Base-by-base conservation (phyloP, 2,113 vertebrate genomes). In the Deroptyus accipitrinus region DNA sequence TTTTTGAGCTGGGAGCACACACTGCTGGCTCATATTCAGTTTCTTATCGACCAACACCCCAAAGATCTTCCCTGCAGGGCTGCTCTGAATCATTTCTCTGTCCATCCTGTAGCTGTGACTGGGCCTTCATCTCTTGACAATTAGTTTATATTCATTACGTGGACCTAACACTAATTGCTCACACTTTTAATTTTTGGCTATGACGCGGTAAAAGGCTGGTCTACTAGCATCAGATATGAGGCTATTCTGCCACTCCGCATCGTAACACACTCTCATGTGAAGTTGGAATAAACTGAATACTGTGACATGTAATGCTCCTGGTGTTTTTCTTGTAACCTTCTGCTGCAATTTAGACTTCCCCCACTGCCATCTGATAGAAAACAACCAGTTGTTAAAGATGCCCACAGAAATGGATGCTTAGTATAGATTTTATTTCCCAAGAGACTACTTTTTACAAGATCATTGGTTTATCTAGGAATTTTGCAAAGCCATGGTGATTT, bases 261-360 rank as follows among this genome's bases (percentile, higher is more conserved):
- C 0, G 0, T 31, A 67, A 23, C 6, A 5, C 4, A 10, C 4
- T 49, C 44, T 76, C 33, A 41, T 0, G 0, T 42, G 28, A 59
- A 84, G 25, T 25, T 15, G 30, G 35, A 86, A 67, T 22, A 24
- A 69, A 20, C 0, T 22, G 24, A 6, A 17, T 17, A 27, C 23
- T 62, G 48, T 61, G 70, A 33, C 1, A 3, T 14, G 7, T 15
- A n/a, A 54, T 28, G 19, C 4, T 90, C 19, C 12, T 44, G 8
- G 17, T 51, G 13, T 67, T 90, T 31, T 62, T 76, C 35, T 20
- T 35, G 17, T 77, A 67, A 78, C n/a, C 17, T 35, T 17, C 25
- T 75, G 9, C 23, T 64, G 62, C 30, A 85, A 8, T 67, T 66
- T 67, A 68, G 68, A 30, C 49, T 62, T 94, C 63, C 4, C 15